Base-by-base conservation (phyloP, 1,140 invertebrate genomes). In the Penaeus japonicus region DNA sequence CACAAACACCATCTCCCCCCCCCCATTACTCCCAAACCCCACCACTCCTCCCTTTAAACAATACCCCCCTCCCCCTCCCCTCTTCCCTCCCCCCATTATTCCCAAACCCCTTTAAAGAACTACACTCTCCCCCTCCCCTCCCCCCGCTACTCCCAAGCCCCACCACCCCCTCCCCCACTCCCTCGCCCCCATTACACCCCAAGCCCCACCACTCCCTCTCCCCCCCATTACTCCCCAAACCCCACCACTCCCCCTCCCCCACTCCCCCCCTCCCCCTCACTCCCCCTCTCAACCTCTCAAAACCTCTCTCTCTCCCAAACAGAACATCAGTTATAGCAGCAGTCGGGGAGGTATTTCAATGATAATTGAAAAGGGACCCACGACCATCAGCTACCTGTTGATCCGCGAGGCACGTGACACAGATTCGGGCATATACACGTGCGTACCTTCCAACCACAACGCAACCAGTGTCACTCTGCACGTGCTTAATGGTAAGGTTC, bases 291-390 rank as follows among this genome's bases (percentile, higher is more conserved):
- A n/a, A 32, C 35, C 22, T 78, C 5, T 27, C 22, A 22, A 78
- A 27, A 78, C n/a, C 24, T 24, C 24, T 20, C 24, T 47, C 15
- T 30, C 15, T 17, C 24, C 18, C 17, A 3, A 5, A 2, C 95
- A 97, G 95, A 96, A 97, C 92, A 96, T 98, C 93, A 97, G 96
- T 94, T 98, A 98, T 94, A 97, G 97, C 94, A 97, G 96, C 91
- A 95, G 95, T 92, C 95, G 97, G 91, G 97, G 97, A 91, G 96
- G 96, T 89, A 96, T 98, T 90, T 97, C 96, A 89, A 96, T 98
- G 91, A 96, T 97, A 93, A 97, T 96, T 88, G 97, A 97, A 93
- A 97, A 97, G 93, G 96, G 96, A 91, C 96, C 97, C 91, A 95
- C 96, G 90, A 98, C 97, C 92, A 97, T 96, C 91, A 97, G 96